A percentile compares a stretch with the other conserved stretches of the same genome.
phyloP scores from a whole-genome alignment of 2,797 vertebrate species.

The Ambastaia sidthimunki region DNA sequence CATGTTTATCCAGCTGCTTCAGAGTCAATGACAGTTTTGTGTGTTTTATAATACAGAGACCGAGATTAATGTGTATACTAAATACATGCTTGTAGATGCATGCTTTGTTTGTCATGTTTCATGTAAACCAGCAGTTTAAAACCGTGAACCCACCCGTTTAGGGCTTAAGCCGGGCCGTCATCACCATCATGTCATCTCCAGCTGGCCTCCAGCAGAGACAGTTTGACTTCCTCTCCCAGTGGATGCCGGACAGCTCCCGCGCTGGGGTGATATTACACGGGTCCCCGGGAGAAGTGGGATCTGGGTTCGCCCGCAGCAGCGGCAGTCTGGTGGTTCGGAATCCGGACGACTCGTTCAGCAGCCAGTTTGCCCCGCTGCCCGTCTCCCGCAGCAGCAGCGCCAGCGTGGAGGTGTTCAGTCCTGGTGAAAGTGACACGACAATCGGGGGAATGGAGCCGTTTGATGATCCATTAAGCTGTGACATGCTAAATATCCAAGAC shows the following conservation, averaged over 20 bases:
- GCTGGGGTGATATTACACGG: slow-evolving; percentile 87
- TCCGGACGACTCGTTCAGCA: slow-evolving; percentile 72
- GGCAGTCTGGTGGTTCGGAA: slow-evolving; percentile 53
- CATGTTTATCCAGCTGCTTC: background rate
- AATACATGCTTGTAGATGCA: too few relatives aligned
- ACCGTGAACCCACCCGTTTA: background rate
- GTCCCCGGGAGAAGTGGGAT: slow-evolving; percentile 66
- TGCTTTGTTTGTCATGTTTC: background rate
- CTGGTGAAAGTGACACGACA: slow-evolving; percentile 34
- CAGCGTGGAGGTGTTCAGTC: slow-evolving; percentile 69
- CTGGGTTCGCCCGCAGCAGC: slow-evolving; percentile 64
- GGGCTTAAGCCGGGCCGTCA: slow-evolving; percentile 31
- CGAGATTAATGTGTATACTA: background rate
- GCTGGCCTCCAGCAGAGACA: slow-evolving; percentile 73
- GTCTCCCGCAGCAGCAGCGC: slow-evolving; percentile 78
- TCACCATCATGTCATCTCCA: slow-evolving; percentile 80
- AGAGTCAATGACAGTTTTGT: background rate
- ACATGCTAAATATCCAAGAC: slow-evolving; percentile 59
- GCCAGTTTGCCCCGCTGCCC: slow-evolving; percentile 71
- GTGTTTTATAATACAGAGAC: background rate
- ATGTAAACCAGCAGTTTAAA: background rate
- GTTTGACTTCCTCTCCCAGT: slow-evolving; percentile 78
- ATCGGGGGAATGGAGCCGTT: background rate
- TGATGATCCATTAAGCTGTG: slow-evolving; percentile 39
- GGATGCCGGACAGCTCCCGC: slow-evolving; percentile 82